phyloP scores from a whole-genome alignment of 2,797 vertebrate species.

The Poecile montanus region DNA sequence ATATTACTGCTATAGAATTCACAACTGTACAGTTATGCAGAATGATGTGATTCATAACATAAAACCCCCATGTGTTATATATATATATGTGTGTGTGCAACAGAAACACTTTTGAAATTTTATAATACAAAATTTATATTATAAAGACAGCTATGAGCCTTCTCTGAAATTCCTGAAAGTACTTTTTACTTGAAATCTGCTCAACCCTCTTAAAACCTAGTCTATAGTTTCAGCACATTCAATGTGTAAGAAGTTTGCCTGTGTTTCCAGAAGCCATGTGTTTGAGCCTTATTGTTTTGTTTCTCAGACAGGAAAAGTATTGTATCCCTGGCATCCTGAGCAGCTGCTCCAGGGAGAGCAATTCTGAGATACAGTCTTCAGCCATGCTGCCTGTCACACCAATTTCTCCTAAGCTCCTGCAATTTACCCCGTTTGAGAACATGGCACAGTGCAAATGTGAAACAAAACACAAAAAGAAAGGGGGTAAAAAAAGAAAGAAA shows the following conservation, averaged over 20 bases:
- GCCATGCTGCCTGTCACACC: not conserved
- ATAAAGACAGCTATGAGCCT: not conserved
- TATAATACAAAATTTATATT: too few relatives aligned
- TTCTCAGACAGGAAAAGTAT: conserved; percentile 11
- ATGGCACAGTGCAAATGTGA: not conserved
- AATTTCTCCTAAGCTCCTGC: not conserved
- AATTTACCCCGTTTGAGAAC: accelerated
- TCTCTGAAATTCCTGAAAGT: not conserved
- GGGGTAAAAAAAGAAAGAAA: not conserved
- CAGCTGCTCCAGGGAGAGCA: not conserved
- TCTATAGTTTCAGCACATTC: not conserved
- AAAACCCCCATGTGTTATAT: accelerated
- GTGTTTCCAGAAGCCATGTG: not conserved
- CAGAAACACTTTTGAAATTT: not conserved
- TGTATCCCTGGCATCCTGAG: not conserved
- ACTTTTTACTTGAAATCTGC: not conserved
- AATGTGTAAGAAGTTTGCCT: not conserved
- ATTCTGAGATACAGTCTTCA: not conserved
- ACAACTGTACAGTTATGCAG: not conserved
- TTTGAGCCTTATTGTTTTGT: not conserved
- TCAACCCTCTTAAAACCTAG: not conserved
- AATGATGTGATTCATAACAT: not conserved
- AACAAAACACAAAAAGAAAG: accelerated
- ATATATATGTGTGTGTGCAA: not conserved
- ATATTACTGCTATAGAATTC: not conserved